A percentile compares a stretch with the other conserved stretches of the same genome.
phyloP scores from a whole-genome alignment of 1,140 invertebrate genomes.

The Orius insidiosus region DNA sequence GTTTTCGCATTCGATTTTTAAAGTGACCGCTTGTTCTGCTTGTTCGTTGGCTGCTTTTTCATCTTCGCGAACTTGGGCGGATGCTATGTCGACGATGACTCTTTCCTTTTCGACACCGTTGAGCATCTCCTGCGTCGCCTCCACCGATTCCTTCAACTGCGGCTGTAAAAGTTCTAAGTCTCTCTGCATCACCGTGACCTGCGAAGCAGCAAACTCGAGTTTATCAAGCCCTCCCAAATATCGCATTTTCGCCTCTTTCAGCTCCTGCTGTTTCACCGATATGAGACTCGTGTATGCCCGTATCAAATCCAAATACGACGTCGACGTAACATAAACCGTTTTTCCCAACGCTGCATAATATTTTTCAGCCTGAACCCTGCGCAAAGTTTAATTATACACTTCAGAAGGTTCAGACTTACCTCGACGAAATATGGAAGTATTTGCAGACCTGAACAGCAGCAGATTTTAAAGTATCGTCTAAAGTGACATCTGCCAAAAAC shows the following conservation, averaged over 20 bases:
- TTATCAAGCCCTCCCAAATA: conserved; percentile 77
- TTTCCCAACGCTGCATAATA: conserved; percentile 49
- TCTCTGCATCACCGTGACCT: conserved; percentile 61
- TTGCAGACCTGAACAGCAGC: conserved; percentile 63
- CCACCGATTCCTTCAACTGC: conserved; percentile 65
- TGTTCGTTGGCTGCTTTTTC: conserved; percentile 80
- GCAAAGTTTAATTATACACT: conserved; percentile 3
- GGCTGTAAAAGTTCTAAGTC: conserved; percentile 69
- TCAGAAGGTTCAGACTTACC: conserved; percentile 22
- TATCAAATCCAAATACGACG: conserved; percentile 78
- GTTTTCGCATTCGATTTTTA: conserved; percentile 81
- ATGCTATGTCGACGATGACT: conserved; percentile 64
- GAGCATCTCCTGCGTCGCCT: conserved; percentile 68
- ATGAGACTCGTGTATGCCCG: conserved; percentile 73
- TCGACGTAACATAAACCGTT: conserved; percentile 76
- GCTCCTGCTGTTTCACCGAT: conserved; percentile 64
- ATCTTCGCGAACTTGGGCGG: conserved; percentile 67
- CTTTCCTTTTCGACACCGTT: conserved; percentile 74
- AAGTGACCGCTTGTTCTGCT: conserved; percentile 58
- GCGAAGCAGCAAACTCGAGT: conserved; percentile 60
- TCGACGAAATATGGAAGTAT: conserved; percentile 67
- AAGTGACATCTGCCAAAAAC: conserved; percentile 59
- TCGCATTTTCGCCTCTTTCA: conserved; percentile 51
- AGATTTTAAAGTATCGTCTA: conserved; percentile 46
- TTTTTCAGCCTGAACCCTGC: conserved; percentile 33